Percentiles rank a stretch among this genome's conserved stretches.
These are phyloP conservation scores for Enteromius thamalakanensis DNA, from an alignment of 2,797 vertebrate genomes.

Conservation along the genomic window DNA sequence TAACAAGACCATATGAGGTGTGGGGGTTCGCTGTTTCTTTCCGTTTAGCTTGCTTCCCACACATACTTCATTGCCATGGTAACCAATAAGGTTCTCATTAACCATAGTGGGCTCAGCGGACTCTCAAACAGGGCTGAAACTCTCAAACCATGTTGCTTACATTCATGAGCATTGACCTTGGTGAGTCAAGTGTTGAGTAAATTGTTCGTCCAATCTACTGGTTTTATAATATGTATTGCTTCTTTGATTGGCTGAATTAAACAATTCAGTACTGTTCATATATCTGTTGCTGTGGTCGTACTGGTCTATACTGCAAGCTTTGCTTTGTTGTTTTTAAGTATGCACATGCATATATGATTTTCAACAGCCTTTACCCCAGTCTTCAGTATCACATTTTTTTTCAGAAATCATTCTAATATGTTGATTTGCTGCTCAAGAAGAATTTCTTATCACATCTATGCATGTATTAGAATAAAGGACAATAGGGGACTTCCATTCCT, in stretches of 20 bases:
- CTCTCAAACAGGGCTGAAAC: not conserved
- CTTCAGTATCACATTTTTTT: not conserved
- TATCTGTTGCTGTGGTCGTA: not conserved
- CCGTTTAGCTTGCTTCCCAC: constrained; percentile 9
- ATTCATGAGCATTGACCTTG: constrained; percentile 19
- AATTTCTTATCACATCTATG: not conserved
- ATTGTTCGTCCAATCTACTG: not conserved
- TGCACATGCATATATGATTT: not conserved
- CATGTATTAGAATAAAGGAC: not conserved
- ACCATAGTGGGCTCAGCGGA: not conserved
- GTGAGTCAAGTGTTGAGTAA: not conserved
- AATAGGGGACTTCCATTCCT: not conserved
- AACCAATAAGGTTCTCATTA: constrained; percentile 21
- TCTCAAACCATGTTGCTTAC: not conserved
- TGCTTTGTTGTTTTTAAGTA: not conserved
- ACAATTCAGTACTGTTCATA: too few species aligned
- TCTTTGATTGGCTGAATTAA: not conserved
- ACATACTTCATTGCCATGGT: not conserved
- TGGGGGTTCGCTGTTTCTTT: not conserved
- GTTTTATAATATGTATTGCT: not conserved
- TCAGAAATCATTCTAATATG: not conserved
- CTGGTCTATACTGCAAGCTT: not conserved
- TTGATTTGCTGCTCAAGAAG: not conserved
- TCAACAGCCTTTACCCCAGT: not conserved
- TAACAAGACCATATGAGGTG: not conserved